Base-by-base conservation (phyloP, 2,113 vertebrate genomes). In the Pluvianellus socialis region DNA sequence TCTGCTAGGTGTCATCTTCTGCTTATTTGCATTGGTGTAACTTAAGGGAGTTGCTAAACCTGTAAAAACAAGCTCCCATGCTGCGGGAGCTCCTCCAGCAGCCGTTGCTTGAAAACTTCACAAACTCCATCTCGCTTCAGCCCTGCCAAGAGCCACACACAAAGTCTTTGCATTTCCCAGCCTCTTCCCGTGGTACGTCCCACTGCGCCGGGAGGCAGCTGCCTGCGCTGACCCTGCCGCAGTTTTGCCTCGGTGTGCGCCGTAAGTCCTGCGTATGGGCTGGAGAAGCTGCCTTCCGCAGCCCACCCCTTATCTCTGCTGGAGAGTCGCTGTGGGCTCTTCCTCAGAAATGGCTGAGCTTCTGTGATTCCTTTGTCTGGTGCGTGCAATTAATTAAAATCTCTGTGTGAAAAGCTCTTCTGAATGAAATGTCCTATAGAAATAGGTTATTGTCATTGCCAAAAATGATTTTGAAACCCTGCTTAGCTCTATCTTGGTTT, bases 341-440 rank as follows among this genome's bases (percentile, higher is more conserved):
- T 86, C 45, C 50, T 91, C 38, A 71, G 90, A 87, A 82, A 79
- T 12, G 53, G 32, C 44, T 55, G 62, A 27, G 40, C 82, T 89
- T 83, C 72, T 90, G 20, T 1, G 19, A 86, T 84, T 90, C n/a
- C 35, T 95, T 90, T 93, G 91, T 93, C 67, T 92, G 44, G 9
- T 44, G 10, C 65, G 67, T 24, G 44, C 75, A 92, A 67, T 94
- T 95, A 88, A 90, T 86, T 80, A 95, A 93, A 94, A 84, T 62
- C 33, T 84, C 91, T 52, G 61, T 7, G 42, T 58, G 38, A 58
- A 90, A 94, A 79, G 55, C 63, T 88, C 55, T 88, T 93, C 88
- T 77, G 63, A 88, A 84, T 93, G 28, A 92, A 88, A 87, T 38
- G 13, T 84, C 66, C 72, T 94, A 35, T 81, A 71, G 61, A 92